A percentile compares a stretch with the other conserved stretches of the same genome.
These are phyloP conservation scores for Drosophila melanica DNA, from an alignment of 1,140 invertebrate genomes.

Conservation along the genomic window DNA sequence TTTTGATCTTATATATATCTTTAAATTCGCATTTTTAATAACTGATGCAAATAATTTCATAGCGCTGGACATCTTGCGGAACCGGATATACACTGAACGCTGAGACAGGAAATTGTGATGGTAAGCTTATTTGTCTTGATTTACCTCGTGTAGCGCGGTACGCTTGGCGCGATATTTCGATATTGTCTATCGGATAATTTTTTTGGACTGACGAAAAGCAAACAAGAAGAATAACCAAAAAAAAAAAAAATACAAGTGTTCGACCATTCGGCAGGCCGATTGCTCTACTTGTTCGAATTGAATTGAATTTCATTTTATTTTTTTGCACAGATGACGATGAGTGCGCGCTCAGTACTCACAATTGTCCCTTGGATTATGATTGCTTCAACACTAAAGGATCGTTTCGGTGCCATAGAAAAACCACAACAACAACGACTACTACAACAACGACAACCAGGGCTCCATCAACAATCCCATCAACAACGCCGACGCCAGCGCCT, in stretches of 20 bases:
- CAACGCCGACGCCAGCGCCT: constrained; percentile 20
- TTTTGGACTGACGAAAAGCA: too few species aligned
- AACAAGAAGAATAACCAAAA: too few species aligned
- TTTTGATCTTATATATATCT: not conserved
- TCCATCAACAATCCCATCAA: constrained; percentile 19
- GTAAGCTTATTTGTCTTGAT: constrained; percentile 83
- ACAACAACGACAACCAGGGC: constrained; percentile 50
- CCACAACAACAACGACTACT: constrained; percentile 48
- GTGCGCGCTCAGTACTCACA: constrained; percentile 91
- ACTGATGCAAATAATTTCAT: not conserved
- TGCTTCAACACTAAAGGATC: constrained; percentile 91
- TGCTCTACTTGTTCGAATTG: too few species aligned
- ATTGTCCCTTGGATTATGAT: constrained; percentile 91
- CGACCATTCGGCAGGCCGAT: too few species aligned
- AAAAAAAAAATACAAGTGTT: too few species aligned
- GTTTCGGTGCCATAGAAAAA: constrained; percentile 72
- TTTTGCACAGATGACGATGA: constrained; percentile 93
- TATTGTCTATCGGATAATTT: too few species aligned
- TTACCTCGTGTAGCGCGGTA: too few species aligned
- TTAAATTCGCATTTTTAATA: not conserved
- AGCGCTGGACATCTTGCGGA: constrained; percentile 90
- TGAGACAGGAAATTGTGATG: constrained; percentile 93
- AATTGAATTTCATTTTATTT: not conserved
- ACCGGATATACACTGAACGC: constrained; percentile 98
- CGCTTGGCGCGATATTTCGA: too few species aligned